A percentile compares a stretch with the other conserved stretches of the same genome.
Conservation (phyloP, 1,140 invertebrate species). For the Drosophila pandora region DNA sequence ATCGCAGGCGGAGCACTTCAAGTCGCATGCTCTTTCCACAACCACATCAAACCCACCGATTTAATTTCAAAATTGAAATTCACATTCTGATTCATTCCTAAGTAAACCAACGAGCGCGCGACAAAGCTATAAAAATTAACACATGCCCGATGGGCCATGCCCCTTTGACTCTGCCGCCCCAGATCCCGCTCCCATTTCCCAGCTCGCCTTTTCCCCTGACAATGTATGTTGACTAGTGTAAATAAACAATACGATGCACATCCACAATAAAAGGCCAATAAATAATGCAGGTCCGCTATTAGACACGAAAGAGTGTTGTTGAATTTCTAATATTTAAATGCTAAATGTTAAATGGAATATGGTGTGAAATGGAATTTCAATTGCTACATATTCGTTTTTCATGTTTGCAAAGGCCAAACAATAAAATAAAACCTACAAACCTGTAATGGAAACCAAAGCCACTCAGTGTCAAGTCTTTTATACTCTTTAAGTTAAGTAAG, state of each 20-base stretch:
- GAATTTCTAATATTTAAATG: constrained; percentile 29
- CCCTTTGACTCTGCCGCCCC: constrained; percentile 15
- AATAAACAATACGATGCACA: constrained; percentile 52
- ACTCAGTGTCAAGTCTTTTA: background rate
- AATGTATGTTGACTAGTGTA: constrained; percentile 39
- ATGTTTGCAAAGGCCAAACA: constrained; percentile 44
- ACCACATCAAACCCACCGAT: constrained; percentile 58
- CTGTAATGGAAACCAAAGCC: background rate
- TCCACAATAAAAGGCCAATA: constrained; percentile 52
- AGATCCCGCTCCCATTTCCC: constrained; percentile 24
- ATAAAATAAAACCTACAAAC: constrained; percentile 10
- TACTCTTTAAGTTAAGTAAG: background rate
- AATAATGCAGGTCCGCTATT: constrained; percentile 66
- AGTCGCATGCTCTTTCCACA: constrained; percentile 44
- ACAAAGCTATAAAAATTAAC: constrained; percentile 71
- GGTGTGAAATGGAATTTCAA: constrained; percentile 58
- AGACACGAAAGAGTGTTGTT: constrained; percentile 43
- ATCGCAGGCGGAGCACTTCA: constrained; percentile 24
- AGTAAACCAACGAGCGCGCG: constrained; percentile 58
- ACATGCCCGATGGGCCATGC: constrained; percentile 41
- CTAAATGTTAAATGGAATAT: constrained; percentile 49
- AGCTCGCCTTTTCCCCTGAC: constrained; percentile 18
- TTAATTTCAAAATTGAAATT: constrained; percentile 15
- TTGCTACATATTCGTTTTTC: constrained; percentile 15
- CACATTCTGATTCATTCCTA: constrained; percentile 46